Percentiles rank a stretch among this genome's conserved stretches.
phyloP scores from a whole-genome alignment of 64 coral and sea anemone species.

The Anthopleura sola region DNA sequence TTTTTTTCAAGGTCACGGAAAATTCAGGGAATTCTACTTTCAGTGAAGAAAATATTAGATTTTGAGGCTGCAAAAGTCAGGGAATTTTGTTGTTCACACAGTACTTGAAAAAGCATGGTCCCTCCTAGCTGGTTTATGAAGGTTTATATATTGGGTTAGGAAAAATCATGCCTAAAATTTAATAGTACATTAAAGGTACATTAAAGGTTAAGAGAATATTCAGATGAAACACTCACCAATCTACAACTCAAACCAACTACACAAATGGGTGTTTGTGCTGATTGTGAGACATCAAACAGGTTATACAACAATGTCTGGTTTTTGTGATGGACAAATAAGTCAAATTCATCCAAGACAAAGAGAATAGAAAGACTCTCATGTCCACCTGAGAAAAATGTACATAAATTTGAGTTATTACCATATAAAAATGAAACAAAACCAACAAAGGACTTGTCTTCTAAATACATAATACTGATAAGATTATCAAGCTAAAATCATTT shows the following conservation, averaged over 20 bases:
- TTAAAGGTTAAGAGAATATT: background rate
- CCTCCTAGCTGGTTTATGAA: no score
- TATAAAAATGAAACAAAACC: background rate
- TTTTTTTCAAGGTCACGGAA: no score
- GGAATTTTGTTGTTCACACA: no score
- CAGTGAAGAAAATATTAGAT: no score
- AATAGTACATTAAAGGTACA: no score
- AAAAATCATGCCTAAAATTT: no score
- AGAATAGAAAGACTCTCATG: slow-evolving; percentile 82
- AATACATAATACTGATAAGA: background rate
- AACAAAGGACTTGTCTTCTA: background rate
- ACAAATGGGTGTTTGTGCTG: slow-evolving; percentile 94
- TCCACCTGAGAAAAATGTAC: slow-evolving; percentile 55
- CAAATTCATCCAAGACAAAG: slow-evolving; percentile 97
- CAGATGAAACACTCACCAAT: slow-evolving; percentile 56
- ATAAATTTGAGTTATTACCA: background rate
- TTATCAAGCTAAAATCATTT: background rate
- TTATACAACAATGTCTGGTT: slow-evolving; percentile 96
- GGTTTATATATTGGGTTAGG: no score
- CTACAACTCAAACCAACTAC: slow-evolving; percentile 91
- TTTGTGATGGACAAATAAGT: slow-evolving; percentile 95
- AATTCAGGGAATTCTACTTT: no score
- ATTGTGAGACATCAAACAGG: slow-evolving; percentile 98
- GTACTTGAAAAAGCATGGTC: no score
- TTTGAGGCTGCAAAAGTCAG: no score